Evolutionary conservation across 2,888 invertebrate genomes (phyloP), one percentile per base, ranked within the genome.

Genomic region (Empis stercorea): DNA sequence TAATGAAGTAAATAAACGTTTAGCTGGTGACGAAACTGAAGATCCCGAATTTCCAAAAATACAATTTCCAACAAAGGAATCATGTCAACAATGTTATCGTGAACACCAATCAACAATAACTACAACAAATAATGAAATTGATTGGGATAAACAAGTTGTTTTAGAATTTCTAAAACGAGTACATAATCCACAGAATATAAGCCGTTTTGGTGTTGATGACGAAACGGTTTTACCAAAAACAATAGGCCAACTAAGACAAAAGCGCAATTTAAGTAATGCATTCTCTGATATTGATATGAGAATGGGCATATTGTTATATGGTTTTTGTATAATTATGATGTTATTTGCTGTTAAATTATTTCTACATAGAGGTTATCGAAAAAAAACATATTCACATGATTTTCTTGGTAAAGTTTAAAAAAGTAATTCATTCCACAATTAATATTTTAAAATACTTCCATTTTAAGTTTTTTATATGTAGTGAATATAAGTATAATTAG

Each of bases 31-130:
- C 65, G 54, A 70, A 4, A 87, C 92, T 2, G 95, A 96, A 68
- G 97, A 99, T 71, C 92, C 95, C 0, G 66, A 76, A 46, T 81
- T 83, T 67, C 92, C 87, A 0, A 99, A 99, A 69, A 72, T 84
- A 48, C 88, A 91, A 65, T 99, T 89, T 65, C 99, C 99, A 56
- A 80, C 55, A 60, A 60, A 65, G 14, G 57, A 52, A 3, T 72
- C 76, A 48, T 96, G 96, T 66, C 72, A 78, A 0, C 66, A 71
- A 38, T 93, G 93, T 50, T 59, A 58, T 62, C 72, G 75, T 54
- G 64, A 72, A 20, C 66, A 74, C 44, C 39, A 54, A 2, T 36
- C 47, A 1, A 30, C 50, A 0, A 46, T 44, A 1, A 41, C 57
- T 0, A 43, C 52, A 4, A 50, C 54, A 1, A 53, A 50, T 30